A percentile compares a stretch with the other conserved stretches of the same genome.
Conservation (phyloP, 2,888 invertebrate genomes). For the Eumacrocentrus americanus region DNA sequence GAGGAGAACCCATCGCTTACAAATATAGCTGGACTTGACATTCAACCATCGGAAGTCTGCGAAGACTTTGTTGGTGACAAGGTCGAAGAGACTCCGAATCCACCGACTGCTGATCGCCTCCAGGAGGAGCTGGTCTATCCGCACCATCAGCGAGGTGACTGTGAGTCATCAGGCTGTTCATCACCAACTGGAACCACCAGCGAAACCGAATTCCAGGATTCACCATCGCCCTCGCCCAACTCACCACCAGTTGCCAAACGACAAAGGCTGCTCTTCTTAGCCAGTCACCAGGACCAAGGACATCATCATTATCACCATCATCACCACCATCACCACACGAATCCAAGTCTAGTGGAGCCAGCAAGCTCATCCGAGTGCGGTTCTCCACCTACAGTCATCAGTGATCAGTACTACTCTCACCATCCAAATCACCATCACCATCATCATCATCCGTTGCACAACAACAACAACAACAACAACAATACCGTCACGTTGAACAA, state of each 20-base stretch:
- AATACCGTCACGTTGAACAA: slow-evolving; percentile 50
- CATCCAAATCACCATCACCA: slow-evolving; percentile 48
- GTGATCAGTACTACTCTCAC: slow-evolving; percentile 66
- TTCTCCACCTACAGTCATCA: slow-evolving; percentile 71
- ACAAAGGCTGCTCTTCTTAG: slow-evolving; percentile 45
- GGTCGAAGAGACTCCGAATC: neutral
- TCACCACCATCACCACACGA: slow-evolving; percentile 29
- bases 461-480: slow-evolving; percentile 69
- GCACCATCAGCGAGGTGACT: slow-evolving; percentile 50
- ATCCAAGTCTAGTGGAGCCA: slow-evolving; percentile 39
- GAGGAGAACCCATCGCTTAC: slow-evolving; percentile 65
- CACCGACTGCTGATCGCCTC: slow-evolving; percentile 43
- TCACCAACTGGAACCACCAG: slow-evolving; percentile 54
- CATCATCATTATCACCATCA: slow-evolving; percentile 30
- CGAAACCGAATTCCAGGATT: slow-evolving; percentile 61
- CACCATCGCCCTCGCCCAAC: slow-evolving; percentile 59
- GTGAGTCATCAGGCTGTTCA: slow-evolving; percentile 57
- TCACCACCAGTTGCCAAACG: slow-evolving; percentile 51
- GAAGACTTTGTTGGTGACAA: slow-evolving; percentile 61
- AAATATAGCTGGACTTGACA: slow-evolving; percentile 36
- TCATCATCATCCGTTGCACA: slow-evolving; percentile 53
- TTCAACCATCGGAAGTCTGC: slow-evolving; percentile 24
- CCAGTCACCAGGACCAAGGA: slow-evolving; percentile 32
- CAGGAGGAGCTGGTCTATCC: slow-evolving; percentile 13
- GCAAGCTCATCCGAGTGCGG: slow-evolving; percentile 71